Conservation (phyloP, 2,888 invertebrate genomes). For the Diaperis boleti region DNA sequence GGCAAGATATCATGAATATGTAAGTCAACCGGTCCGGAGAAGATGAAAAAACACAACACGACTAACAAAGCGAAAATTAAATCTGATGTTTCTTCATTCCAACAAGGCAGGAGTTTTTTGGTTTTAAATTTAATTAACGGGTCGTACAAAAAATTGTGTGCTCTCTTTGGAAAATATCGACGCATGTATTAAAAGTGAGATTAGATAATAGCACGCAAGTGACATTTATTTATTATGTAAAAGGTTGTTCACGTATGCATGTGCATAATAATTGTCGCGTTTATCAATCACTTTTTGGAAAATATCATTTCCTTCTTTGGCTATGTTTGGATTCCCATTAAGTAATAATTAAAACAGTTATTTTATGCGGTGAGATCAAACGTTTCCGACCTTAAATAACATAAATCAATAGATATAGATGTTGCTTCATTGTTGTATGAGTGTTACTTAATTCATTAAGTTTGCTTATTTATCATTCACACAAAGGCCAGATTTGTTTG, state of each 20-base stretch:
- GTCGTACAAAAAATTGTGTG: constrained; percentile 1
- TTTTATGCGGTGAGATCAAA: background rate
- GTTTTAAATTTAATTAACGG: constrained; percentile 16
- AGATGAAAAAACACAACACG: constrained; percentile 1
- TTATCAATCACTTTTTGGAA: no score
- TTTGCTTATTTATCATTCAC: constrained; percentile 9
- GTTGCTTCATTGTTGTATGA: constrained; percentile 8
- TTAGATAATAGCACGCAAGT: no score
- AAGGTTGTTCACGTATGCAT: no score
- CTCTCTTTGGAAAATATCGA: no score
- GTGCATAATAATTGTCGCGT: no score
- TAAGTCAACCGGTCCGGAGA: background rate
- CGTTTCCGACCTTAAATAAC: constrained; percentile 8
- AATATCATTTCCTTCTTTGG: no score
- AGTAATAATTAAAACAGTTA: background rate
- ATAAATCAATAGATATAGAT: constrained; percentile 16
- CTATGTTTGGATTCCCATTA: no score
- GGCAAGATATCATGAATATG: constrained; percentile 7
- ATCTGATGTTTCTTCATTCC: background rate
- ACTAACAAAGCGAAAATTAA: constrained; percentile 17
- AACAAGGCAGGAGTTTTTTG: background rate
- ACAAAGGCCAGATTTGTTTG: background rate
- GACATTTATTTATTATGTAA: no score
- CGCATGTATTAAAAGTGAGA: no score
- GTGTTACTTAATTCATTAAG: constrained; percentile 13